Base-by-base conservation (phyloP, 2,113 vertebrate species). In the Chroicocephalus ridibundus region DNA sequence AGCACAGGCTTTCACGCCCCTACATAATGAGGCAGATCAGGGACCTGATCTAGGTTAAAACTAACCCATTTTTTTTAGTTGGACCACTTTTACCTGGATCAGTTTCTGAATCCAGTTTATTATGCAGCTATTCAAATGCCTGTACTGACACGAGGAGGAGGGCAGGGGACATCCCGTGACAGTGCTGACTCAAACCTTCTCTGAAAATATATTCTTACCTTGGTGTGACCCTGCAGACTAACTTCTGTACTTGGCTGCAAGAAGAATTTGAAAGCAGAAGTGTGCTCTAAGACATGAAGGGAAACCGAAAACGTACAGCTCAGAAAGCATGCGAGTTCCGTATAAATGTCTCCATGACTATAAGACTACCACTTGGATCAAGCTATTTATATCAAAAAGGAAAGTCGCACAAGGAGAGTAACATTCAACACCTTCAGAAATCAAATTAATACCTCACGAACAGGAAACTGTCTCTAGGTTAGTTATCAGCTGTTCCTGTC, bases 221-320 rank as follows among this genome's bases (percentile, higher is more conserved):
- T 68, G 31, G n/a, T 52, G 47, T 10, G 32, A 82, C 60, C 65
- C 69, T 69, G 57, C 57, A 93, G 55, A 77, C 10, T 16, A 92
- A 88, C 51, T 62, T 58, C 60, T 6, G 54, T 71, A 81, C 38
- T 69, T 29, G 79, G 82, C 54, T 84, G 74, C 49, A 62, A 66
- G 79, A 95, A 66, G 57, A 81, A 86, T 31, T 61, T 25, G 57
- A 95, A 96, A 95, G 77, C 83, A 82, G 74, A 96, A 95, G 54
- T 38, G 62, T 0, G 3, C 40, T 87, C 49, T 64, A 85, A 32
- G 51, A 93, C 90, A 72, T 18, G 6, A 87, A 60, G 57, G 34
- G 74, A 82, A 95, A 90, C 44, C n/a, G 49, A 88, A 86, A 91
- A 94, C 31, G 27, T 14, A 36, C 19, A 44, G 29, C 31, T 94